These are phyloP conservation scores for Empidonax traillii DNA, from an alignment of 2,113 vertebrate genomes.

Conservation along the genomic window DNA sequence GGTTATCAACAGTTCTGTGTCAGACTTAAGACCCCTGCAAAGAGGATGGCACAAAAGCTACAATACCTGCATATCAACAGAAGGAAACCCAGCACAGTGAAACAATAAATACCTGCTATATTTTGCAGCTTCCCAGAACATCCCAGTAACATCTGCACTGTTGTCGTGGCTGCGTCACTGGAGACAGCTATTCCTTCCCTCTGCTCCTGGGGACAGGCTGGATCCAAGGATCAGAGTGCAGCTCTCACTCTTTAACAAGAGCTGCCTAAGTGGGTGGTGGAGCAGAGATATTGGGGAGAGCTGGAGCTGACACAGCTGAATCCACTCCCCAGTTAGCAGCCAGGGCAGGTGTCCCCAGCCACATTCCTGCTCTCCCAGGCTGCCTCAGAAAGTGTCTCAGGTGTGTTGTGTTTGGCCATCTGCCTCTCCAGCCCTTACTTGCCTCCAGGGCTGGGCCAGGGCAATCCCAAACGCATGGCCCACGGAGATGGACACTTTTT, in stretches of 20 bases:
- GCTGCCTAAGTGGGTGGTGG: neutral
- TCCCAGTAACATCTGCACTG: rapidly evolving
- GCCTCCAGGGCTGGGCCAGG: neutral
- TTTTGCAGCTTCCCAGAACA: neutral
- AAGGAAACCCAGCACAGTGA: neutral
- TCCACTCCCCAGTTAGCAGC: neutral
- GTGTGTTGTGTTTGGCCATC: neutral
- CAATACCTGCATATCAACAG: neutral
- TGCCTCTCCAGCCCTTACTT: neutral
- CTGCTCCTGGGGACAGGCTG: neutral
- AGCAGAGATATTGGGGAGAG: neutral
- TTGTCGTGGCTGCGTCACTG: rapidly evolving
- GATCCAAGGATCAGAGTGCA: rapidly evolving
- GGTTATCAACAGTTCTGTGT: neutral
- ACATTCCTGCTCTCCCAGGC: neutral
- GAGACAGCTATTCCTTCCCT: neutral
- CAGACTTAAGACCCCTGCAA: neutral
- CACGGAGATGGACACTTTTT: neutral
- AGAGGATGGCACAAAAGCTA: neutral
- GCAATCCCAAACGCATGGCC: neutral
- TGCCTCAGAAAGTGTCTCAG: neutral
- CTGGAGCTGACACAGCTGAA: neutral
- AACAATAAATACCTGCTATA: neutral
- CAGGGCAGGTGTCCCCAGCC: neutral
- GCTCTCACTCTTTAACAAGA: neutral